Evolutionary conservation across 2,888 invertebrate genomes (phyloP).

Genomic region (Amiota mariae): DNA sequence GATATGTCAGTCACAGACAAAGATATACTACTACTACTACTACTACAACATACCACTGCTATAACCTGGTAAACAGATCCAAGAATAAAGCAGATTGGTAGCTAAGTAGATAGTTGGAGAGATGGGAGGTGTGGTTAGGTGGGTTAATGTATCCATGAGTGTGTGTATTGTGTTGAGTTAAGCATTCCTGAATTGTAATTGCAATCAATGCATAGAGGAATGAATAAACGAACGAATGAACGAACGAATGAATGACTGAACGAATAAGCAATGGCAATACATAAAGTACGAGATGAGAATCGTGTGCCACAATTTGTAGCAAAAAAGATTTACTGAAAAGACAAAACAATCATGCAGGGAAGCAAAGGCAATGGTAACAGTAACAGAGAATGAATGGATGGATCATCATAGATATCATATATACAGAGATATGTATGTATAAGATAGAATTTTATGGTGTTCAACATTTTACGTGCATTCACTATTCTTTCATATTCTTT

Average conservation of each 20-base stretch:
- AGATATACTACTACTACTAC: background rate
- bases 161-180: background rate
- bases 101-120: background rate
- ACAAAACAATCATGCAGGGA: background rate
- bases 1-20: slow-evolving; percentile 23
- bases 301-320: background rate
- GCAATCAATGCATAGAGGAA: slow-evolving; percentile 20
- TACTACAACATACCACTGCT: too few species aligned
- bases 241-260: slow-evolving; percentile 14
- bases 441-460: too few species aligned
- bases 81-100: background rate
- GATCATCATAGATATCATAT: too few species aligned
- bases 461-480: too few species aligned
- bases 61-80: background rate
- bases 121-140: background rate
- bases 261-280: background rate
- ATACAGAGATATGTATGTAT: too few species aligned
- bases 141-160: background rate
- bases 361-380: background rate
- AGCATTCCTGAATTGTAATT: slow-evolving; percentile 16
- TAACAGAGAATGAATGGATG: too few species aligned
- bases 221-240: background rate
- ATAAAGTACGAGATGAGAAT: too few species aligned
- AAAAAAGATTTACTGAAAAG: slow-evolving; percentile 16
- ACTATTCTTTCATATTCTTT: too few species aligned